A percentile compares a stretch with the other conserved stretches of the same genome.
Evolutionary conservation across 2,113 vertebrate species (phyloP).

Genomic region (Eublepharis macularius): DNA sequence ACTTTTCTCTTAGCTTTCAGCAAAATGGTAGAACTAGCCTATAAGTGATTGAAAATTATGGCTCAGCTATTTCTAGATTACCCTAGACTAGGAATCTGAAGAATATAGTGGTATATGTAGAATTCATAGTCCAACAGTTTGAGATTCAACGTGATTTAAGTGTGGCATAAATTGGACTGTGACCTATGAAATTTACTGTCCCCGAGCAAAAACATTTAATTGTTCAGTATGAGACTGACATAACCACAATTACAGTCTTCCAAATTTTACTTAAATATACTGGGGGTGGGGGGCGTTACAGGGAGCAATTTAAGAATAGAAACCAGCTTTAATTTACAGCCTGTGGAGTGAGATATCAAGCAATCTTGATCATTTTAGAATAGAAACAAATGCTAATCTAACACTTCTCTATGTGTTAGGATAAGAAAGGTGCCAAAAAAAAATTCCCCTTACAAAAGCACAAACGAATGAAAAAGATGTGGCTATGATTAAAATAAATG

Average conservation of each 20-base stretch:
- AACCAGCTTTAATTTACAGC: neutral
- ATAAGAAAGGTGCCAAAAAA: neutral
- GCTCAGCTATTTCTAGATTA: neutral
- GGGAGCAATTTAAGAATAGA: conserved; percentile 4
- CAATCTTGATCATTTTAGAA: neutral
- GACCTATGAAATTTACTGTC: neutral
- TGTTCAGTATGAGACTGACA: neutral
- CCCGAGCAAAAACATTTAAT: neutral
- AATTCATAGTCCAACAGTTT: neutral
- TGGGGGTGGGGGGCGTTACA: neutral
- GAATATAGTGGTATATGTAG: neutral
- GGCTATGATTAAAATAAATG: neutral
- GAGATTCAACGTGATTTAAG: neutral
- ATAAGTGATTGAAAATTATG: too few species aligned
- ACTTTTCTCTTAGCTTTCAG: neutral
- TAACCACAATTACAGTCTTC: neutral
- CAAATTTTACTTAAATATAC: neutral
- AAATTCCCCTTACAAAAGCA: too few species aligned
- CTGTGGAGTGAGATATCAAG: neutral
- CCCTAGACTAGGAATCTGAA: neutral
- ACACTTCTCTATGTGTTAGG: neutral
- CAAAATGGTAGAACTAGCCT: too few species aligned
- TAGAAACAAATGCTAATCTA: neutral
- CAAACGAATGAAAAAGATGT: neutral
- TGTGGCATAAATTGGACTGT: neutral